Base-by-base conservation (phyloP, 2,888 invertebrate genomes). In the Stenichneumon culpator region DNA sequence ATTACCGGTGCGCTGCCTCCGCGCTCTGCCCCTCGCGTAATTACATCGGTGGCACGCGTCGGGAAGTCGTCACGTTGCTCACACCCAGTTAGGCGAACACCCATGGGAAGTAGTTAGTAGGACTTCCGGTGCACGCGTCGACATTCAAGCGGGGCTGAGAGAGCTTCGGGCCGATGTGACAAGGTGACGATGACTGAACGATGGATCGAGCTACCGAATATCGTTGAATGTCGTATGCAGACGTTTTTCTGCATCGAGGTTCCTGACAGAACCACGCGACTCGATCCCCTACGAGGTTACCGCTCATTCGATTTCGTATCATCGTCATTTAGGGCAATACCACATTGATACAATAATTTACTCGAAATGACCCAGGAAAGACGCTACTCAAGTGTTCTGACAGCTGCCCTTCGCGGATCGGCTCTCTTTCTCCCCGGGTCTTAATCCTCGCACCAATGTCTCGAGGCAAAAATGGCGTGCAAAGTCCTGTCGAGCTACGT, bases 21-120 rank as follows among this genome's bases (percentile, higher is more conserved):
- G 44, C 11, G 9, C 22, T 65, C 39, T 22, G 63, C n/a, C 73
- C 25, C 54, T 22, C n/a, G 54, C n/a, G 39, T 75, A 82, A 82
- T 75, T 75, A 79, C 65, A 63, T 54, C 39, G 52, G 14, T 32
- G 63, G 68, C 74, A 57, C 74, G 74, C 54, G 82, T 67, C 70
- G 79, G 54, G 47, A 57, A 50, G 73, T 77, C 77, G 68, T 60
- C 50, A 68, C 50, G 65, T 65, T 50, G 57, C 75, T 69, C 79
- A 60, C 68, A 52, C 69, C 28, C 73, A 68, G 79, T 83, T 57
- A 47, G 11, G 70, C 28, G n/a, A 54, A 63, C 16, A 73, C 57
- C 65, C 82, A 14, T 50, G 74, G 67, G 84, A 82, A 57, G 63
- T 65, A 47, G 22, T 72, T 79, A 54, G 63, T 47, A 54, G 39